Evolutionary conservation across 2,888 invertebrate species (phyloP), one percentile per base, ranked within the genome.

Genomic region (Theristus sp.): DNA sequence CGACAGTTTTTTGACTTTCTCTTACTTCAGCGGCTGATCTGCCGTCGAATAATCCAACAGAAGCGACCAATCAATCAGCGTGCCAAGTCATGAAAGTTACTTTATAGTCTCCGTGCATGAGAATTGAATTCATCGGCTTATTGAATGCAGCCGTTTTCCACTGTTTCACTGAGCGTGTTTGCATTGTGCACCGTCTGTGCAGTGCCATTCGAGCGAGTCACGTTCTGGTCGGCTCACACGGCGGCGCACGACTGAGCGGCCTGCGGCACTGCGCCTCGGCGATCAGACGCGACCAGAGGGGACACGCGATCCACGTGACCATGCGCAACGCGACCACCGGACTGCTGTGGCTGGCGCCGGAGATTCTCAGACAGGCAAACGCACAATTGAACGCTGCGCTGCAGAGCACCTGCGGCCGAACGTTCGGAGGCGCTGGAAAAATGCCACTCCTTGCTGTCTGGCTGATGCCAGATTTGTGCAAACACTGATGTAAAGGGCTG

Each of bases 281-380:
- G n/a, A 49, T 49, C n/a, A 10, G 24, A 49, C 49, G 49, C 3
- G 3, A 20, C 49, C 26, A 27, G 22, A 64, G 82, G 84, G 68
- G 89, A 88, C 79, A 78, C 64, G 81, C 80, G 27, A 80, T 89
- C 31, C 85, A 87, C 75, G 83, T 83, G 53, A 84, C 88, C 73
- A 87, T 88, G 0, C 79, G 82, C 0, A 81, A 82, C 1, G 83
- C 84, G 61, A 77, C 80, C 29, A 80, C 81, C 63, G 84, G 85
- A 70, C 77, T 91, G 3, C 86, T 87, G 76, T 93, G 90, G 89
- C 80, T 89, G 22, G 89, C 90, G 69, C 91, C 91, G 0, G 91
- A 93, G 75, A 77, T 91, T 17, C 76, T 93, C 52, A 85, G 87
- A 75, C 91, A 91, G 80, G 83, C 83, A 66, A 65, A n/a, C n/a